These are phyloP conservation scores for Clarias fuscus DNA, from an alignment of 2,797 vertebrate genomes.

Conservation along the genomic window DNA sequence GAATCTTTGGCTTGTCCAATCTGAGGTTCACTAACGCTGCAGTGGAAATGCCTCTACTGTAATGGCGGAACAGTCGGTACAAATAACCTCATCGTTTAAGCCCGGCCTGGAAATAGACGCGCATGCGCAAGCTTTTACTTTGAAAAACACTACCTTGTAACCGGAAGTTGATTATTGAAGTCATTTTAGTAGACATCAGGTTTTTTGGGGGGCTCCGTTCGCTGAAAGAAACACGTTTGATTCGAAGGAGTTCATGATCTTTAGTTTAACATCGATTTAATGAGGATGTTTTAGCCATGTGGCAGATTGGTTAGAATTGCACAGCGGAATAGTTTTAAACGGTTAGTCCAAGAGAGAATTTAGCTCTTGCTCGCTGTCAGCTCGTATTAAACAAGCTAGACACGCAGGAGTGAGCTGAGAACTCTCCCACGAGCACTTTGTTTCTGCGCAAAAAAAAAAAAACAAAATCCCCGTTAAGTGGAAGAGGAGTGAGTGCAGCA, in stretches of 20 bases:
- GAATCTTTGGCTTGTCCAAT: neutral
- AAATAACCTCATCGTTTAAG: neutral
- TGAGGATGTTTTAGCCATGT: neutral
- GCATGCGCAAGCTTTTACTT: conserved; percentile 50
- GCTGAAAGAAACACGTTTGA: neutral
- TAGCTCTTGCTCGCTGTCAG: neutral
- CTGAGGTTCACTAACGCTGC: neutral
- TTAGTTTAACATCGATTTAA: neutral
- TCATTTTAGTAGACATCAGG: neutral
- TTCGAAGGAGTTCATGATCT: neutral
- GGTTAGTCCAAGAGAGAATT: neutral
- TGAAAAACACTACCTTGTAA: neutral
- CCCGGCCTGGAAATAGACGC: conserved; percentile 5
- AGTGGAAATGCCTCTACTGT: conserved; percentile 46
- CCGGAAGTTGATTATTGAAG: conserved; percentile 21
- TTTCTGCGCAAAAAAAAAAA: neutral
- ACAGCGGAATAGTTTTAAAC: neutral
- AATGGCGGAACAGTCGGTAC: conserved; percentile 55
- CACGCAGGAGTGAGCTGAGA: neutral
- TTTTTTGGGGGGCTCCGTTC: neutral
- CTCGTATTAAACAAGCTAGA: neutral
- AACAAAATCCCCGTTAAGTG: too few relatives aligned
- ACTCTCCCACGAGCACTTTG: neutral
- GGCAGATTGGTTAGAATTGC: neutral
- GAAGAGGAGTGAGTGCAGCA: neutral